Evolutionary conservation across 2,888 invertebrate genomes (phyloP), one percentile per base, ranked within the genome.

Genomic region (Campoplex nolae): DNA sequence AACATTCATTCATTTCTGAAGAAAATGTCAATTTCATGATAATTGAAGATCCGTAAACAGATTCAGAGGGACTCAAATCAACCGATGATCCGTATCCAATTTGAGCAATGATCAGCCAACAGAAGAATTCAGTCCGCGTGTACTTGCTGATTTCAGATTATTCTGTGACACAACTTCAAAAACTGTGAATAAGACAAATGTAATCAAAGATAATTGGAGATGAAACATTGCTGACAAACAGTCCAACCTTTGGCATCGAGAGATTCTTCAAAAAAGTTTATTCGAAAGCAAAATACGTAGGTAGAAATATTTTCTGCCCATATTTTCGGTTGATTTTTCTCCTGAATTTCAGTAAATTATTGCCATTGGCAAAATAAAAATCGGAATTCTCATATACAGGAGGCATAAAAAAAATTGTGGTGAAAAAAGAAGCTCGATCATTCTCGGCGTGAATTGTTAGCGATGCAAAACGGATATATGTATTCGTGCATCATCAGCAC

Each of bases 1-100:
- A 91, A 92, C 90, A 91, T 90, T 70, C 38, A 54, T 62, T 38
- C 13, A 48, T 45, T 45, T 45, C 11, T 45, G 13, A 2, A 45
- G 6, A 45, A 45, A 45, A 45, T 45, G 11, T 45, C 13, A 11
- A 13, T 13, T 13, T 45, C 3, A 13, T 11, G 2, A 3, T 11
- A 2, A 11, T 2, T 2, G 1, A 45, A 45, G 45, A 45, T 45
- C 2, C 11, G 45, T 11, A 2, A 0, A 45, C 45, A 13, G 11
- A 45, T 45, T 45, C 45, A 2, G 23, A 23, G 45, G 9, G 13
- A 45, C 0, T 45, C 2, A 13, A 45, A 45, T 45, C 13, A 13
- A 45, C 11, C 45, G 11, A 45, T 11, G 11, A 77, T 35, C 45
- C 16, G 28, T 51, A 23, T 67, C 45, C 18, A 48, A 6, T 38